Conservation (phyloP, 1,140 invertebrate species). For the Caenorhabditis inopinata region DNA sequence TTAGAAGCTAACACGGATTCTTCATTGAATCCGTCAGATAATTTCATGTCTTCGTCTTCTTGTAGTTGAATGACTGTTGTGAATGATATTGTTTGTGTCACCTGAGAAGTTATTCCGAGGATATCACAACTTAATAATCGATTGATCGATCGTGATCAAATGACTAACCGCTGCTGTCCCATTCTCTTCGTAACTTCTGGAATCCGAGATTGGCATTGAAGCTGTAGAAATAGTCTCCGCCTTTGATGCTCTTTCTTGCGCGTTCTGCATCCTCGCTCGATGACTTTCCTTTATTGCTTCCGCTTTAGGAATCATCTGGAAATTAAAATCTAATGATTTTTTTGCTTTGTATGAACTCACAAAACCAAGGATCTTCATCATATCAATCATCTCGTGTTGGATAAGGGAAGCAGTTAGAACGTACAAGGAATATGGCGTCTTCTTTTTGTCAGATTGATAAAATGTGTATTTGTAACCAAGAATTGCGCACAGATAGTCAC, state of each 20-base stretch:
- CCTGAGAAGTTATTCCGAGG: slow-evolving; percentile 55
- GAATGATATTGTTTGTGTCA: neutral
- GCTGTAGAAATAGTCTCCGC: slow-evolving; percentile 79
- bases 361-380: slow-evolving; percentile 88
- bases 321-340: slow-evolving; percentile 24
- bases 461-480: slow-evolving; percentile 90
- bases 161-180: slow-evolving; percentile 78
- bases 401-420: slow-evolving; percentile 84
- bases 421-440: slow-evolving; percentile 81
- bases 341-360: slow-evolving; percentile 70
- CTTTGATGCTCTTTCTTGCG: slow-evolving; percentile 83
- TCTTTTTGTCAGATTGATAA: slow-evolving; percentile 69
- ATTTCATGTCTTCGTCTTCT: slow-evolving; percentile 35
- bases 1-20: slow-evolving; percentile 75
- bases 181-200: slow-evolving; percentile 69
- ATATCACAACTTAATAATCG: neutral
- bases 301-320: slow-evolving; percentile 32
- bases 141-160: slow-evolving; percentile 72
- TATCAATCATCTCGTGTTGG: slow-evolving; percentile 79
- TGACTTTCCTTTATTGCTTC: slow-evolving; percentile 68
- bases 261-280: slow-evolving; percentile 79
- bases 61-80: slow-evolving; percentile 36
- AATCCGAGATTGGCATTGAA: slow-evolving; percentile 48
- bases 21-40: slow-evolving; percentile 53
- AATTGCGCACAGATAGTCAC: slow-evolving; percentile 83